Base-by-base conservation (phyloP, 2,797 vertebrate genomes). In the Hapalemur alaotrensis region DNA sequence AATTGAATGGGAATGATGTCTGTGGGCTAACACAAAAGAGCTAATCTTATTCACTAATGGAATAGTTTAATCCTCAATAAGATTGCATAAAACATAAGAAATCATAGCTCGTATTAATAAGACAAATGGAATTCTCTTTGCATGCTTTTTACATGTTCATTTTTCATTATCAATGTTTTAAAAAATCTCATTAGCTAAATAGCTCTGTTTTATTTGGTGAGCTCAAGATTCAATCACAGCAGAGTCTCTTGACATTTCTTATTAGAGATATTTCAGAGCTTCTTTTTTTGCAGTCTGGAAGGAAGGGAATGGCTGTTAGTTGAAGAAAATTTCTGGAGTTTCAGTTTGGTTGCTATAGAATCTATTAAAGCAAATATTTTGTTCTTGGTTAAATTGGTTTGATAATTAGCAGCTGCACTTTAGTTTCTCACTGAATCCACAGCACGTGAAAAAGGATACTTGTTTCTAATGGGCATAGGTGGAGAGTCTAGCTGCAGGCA, bases 11-110 rank as follows among this genome's bases (percentile, higher is more conserved):
- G 88, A 93, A 88, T 95, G 89, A 98, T 35, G 70, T 96, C 94
- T 59, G 52, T 86, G 65, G 84, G 95, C 98, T 97, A 97, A 96
- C 96, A 98, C 90, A 96, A 98, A 85, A 98, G 94, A 95, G 91
- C 38, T 97, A 96, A 96, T 97, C 91, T 98, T 95, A 98, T 98
- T 97, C 67, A 50, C 84, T 98, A 98, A 97, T 97, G 96, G 95
- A 98, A 97, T 97, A 98, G 83, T 46, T 97, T 97, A 98, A 98
- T 98, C 95, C 95, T 98, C 97, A 93, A 89, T 98, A 97, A 95
- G 73, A 97, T 84, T 95, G 57, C 91, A 96, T 95, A 81, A 93
- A 97, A 98, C 97, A 98, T 97, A 96, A 98, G 97, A 97, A 96
- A 97, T 95, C 93, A 98, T 95, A 90, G 50, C 54, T 92, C 93